These are phyloP conservation scores for Enoplosus armatus DNA, from an alignment of 2,797 vertebrate species.

Conservation along the genomic window DNA sequence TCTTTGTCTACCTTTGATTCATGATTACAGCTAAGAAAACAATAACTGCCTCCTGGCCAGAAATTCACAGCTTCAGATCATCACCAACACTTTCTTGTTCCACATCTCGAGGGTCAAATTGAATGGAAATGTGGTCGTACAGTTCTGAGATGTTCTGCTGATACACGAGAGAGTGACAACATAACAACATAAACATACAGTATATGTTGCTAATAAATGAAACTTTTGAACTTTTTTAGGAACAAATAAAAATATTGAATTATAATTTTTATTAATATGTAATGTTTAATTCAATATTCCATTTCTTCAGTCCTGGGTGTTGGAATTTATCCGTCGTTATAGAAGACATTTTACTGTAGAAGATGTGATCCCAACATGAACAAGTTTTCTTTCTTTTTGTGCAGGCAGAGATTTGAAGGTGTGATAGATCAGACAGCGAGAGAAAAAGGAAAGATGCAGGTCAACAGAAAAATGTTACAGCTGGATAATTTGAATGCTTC, in stretches of 20 bases:
- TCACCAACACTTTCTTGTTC: background rate
- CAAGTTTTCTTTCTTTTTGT: background rate
- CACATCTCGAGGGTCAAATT: background rate
- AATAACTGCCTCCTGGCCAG: background rate
- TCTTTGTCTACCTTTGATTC: background rate
- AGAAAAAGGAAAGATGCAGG: slow-evolving; percentile 21
- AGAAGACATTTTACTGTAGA: background rate
- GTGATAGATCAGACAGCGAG: slow-evolving; percentile 19
- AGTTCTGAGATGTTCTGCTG: background rate
- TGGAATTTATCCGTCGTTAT: background rate
- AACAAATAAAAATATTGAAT: background rate
- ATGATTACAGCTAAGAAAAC: background rate
- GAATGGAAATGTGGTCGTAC: background rate
- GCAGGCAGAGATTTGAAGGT: slow-evolving; percentile 1
- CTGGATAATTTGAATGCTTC: slow-evolving; percentile 51
- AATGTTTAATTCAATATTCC: too few relatives aligned
- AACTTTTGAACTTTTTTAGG: background rate
- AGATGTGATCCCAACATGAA: background rate
- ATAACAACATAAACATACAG: background rate
- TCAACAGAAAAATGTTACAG: slow-evolving; percentile 37
- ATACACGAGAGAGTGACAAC: background rate
- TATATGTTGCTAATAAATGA: background rate
- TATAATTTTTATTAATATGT: too few relatives aligned
- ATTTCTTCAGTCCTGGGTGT: background rate
- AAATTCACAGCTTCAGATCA: background rate